Base-by-base conservation (phyloP, 2,797 vertebrate species). In the Oreonectes daqikongensis region DNA sequence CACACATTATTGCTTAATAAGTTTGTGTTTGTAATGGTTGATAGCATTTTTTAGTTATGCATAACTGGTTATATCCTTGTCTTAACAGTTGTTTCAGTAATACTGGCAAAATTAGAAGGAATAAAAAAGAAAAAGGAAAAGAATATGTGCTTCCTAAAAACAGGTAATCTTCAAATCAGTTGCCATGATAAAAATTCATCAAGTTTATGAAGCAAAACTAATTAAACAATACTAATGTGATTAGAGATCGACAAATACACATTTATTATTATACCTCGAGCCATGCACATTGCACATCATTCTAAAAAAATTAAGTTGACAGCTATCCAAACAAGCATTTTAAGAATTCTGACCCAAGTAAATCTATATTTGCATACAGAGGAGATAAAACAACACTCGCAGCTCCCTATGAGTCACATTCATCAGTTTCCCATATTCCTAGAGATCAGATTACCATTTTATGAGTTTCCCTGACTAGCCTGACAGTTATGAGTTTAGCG, bases 401-500 rank as follows among this genome's bases (percentile, higher is more conserved):
- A 20, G 55, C 57, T 42, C 75, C 57, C 32, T 42, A 30, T 64
- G 57, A 69, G 32, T 69, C 67, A 53, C 87, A 86, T 86, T 89
- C 87, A 88, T 18, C 79, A 82, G 78, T 64, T 85, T 86, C 89
- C 86, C 84, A 69, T 86, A 88, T 88, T 89, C 89, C 87, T 86
- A 87, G 88, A 89, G 86, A 91, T 91, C 88, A 89, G 89, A 91
- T 90, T 87, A 89, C 86, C 87, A 83, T 81, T 90, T 91, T 88
- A 90, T 90, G 88, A 90, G 88, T 87, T 84, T 74, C 52, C 80
- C 87, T 86, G 88, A 90, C 86, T 86, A 46, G 85, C 74, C 84
- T 89, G 90, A 89, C 89, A 82, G 87, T 89, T 90, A 87, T 88
- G 75, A 90, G 78, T 83, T 81, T 61, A 65, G 69, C 3, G 70